Evolutionary conservation across 2,888 invertebrate species (phyloP).

Genomic region (Andrena marginata): DNA sequence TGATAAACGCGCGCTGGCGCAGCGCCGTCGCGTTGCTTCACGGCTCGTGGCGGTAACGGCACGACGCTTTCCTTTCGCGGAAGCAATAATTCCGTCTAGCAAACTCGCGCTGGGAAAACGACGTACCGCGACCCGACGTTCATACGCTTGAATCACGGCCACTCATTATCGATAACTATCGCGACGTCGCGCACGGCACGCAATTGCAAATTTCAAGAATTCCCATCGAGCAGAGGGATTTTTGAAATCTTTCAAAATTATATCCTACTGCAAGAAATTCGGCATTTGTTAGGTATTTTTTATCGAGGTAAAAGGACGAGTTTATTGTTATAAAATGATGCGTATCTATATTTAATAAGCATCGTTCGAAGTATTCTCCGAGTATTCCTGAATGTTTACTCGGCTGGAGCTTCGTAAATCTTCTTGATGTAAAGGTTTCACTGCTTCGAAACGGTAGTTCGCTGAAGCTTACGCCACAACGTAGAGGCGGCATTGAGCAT

Average conservation of each 20-base stretch:
- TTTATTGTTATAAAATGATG: too few relatives aligned
- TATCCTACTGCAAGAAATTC: too few relatives aligned
- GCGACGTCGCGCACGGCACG: not conserved
- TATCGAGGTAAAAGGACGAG: too few relatives aligned
- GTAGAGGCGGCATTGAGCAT: not conserved
- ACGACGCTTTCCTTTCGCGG: slow-evolving; percentile 17
- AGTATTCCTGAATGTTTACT: too few relatives aligned
- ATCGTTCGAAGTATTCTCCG: too few relatives aligned
- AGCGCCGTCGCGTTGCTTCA: slow-evolving; percentile 26
- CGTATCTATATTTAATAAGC: too few relatives aligned
- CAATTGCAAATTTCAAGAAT: not conserved
- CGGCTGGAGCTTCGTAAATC: too few relatives aligned
- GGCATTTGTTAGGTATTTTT: too few relatives aligned
- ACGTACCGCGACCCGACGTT: not conserved
- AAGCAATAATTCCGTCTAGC: slow-evolving; percentile 33
- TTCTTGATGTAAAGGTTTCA: not conserved
- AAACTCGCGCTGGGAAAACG: not conserved
- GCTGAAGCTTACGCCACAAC: not conserved
- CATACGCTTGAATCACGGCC: not conserved
- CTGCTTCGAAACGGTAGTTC: not conserved
- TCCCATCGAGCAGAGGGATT: too few relatives aligned
- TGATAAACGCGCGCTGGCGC: slow-evolving; percentile 25
- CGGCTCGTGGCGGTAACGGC: slow-evolving; percentile 22
- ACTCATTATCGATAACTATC: not conserved
- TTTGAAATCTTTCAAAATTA: too few relatives aligned